These are phyloP conservation scores for Pseudopodoces humilis DNA, from an alignment of 2,113 vertebrate genomes.

Conservation along the genomic window DNA sequence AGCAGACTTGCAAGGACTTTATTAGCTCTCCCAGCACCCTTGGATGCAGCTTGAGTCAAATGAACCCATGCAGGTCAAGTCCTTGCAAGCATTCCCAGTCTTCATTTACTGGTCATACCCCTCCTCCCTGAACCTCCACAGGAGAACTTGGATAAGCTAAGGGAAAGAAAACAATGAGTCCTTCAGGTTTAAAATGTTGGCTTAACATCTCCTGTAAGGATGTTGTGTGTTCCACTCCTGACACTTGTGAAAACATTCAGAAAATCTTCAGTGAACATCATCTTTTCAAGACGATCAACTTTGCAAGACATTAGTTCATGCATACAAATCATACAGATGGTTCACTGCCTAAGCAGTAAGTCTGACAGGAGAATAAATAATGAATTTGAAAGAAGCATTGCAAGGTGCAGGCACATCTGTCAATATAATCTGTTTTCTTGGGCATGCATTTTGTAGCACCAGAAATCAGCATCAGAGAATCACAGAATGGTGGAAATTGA, in stretches of 20 bases:
- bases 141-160: neutral
- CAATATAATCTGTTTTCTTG: neutral
- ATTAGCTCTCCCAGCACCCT: neutral
- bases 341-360: neutral
- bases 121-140: neutral
- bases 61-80: fast-evolving
- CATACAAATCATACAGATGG: neutral
- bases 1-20: neutral
- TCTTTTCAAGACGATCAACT: neutral
- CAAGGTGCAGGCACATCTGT: neutral
- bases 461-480: neutral
- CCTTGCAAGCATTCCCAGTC: neutral
- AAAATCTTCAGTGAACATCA: neutral
- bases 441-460: neutral
- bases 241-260: neutral
- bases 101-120: neutral
- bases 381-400: neutral
- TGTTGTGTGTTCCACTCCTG: neutral
- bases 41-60: neutral
- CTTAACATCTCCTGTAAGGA: neutral
- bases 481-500: neutral
- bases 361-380: neutral
- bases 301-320: neutral
- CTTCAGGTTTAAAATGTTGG: neutral
- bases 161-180: neutral